Evolutionary conservation across 2,113 vertebrate species (phyloP), one percentile per base, ranked within the genome.

Genomic region (Pterocles burchelli): DNA sequence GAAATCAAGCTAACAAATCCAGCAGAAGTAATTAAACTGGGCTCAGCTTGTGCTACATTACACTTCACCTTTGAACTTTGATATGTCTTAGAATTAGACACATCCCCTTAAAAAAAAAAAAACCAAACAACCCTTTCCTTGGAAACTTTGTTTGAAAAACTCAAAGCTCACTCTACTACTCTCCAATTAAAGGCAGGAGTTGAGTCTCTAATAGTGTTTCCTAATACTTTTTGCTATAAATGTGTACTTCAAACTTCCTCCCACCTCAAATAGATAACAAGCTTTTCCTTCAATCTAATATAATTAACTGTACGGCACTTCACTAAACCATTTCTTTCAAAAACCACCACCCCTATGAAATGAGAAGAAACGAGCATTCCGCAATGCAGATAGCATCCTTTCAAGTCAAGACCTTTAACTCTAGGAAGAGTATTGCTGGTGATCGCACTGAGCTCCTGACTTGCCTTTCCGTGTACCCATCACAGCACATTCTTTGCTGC

Each of bases 401-500:
- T 34, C 66, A 72, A 73, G 49, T 11, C 49, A 49, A 77, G 79
- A 66, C 14, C 63, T 26, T 61, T 29, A 51, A 38, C 13, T 43
- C 16, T 12, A 66, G 25, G 45, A 38, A 33, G 15, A 33, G 21
- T 21, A 63, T 11, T 62, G 46, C 55, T 73, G 45, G 24, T n/a
- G 88, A 73, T 24, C 1, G 3, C 49, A 45, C 54, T 1, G 31
- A 92, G 76, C 41, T 80, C 71, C 38, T 41, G 21, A 4, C 58
- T 26, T 16, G 55, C 80, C 77, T 49, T 62, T 48, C 67, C 3
- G 1, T 4, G 43, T 29, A 68, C 63, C 90, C 96, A 90, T 33
- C 75, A 48, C 55, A 38, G 75, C 75, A 80, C 94, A 92, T 93
- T 92, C 88, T 77, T 92, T 15, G 61, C 75, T 80, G 76, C 72